Percentiles rank a stretch among this genome's conserved stretches.
Conservation (phyloP, 2,113 vertebrate genomes). For the Gnathonemus echidnorhynchus region DNA sequence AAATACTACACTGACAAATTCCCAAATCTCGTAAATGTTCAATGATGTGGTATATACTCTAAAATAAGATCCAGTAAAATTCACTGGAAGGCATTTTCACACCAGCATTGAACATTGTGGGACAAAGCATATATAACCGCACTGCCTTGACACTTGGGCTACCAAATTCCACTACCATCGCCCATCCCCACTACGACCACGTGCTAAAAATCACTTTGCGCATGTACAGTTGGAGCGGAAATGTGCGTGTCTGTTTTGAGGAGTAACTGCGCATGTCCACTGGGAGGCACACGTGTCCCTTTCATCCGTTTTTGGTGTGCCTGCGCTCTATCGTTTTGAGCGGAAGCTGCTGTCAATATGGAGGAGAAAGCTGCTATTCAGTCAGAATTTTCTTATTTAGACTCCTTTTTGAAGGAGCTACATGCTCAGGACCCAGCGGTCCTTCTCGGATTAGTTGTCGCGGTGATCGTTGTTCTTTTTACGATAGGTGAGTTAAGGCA, state of each 20-base stretch:
- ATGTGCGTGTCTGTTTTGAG: neutral
- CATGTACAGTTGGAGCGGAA: neutral
- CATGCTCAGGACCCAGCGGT: conserved; percentile 51
- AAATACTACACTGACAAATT: neutral
- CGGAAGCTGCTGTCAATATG: conserved; percentile 34
- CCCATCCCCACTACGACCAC: neutral
- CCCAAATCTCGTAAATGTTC: neutral
- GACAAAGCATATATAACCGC: neutral
- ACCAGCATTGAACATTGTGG: neutral
- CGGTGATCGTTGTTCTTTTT: conserved; percentile 52
- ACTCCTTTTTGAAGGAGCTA: conserved; percentile 46
- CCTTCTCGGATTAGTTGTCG: conserved; percentile 53
- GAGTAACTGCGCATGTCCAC: neutral
- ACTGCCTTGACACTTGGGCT: neutral
- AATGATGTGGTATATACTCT: neutral
- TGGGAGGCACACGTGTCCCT: conserved; percentile 16
- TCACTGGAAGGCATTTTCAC: neutral
- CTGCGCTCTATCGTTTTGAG: neutral
- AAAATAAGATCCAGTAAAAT: neutral
- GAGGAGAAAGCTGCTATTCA: conserved; percentile 33
- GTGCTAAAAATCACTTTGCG: neutral
- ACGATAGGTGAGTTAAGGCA: conserved; percentile 52
- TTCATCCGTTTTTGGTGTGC: neutral
- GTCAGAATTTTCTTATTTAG: conserved; percentile 39
- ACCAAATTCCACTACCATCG: neutral